A percentile compares a stretch with the other conserved stretches of the same genome.
phyloP scores from a whole-genome alignment of 30 jellyfish, hydroid and myxozoan genomes.

The Morbakka virulenta region DNA sequence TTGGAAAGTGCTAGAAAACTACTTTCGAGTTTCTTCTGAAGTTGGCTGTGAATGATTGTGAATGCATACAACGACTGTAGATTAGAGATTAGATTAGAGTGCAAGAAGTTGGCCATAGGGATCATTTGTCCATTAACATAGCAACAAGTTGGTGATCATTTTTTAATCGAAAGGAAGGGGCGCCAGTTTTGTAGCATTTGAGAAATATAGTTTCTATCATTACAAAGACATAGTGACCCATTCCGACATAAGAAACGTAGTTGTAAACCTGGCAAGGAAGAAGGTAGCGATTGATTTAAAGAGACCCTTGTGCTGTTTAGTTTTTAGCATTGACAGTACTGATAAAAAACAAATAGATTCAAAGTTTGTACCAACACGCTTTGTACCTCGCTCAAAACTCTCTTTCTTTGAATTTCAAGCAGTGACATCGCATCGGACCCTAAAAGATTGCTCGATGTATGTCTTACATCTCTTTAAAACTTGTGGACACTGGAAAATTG shows the following conservation, averaged over 20 bases:
- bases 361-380: no score
- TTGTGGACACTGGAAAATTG: conserved; percentile 5
- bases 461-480: no score
- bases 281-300: no score
- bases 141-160: conserved; percentile 20
- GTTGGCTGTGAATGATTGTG: conserved; percentile 29
- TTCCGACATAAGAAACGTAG: conserved; percentile 50
- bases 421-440: conserved; percentile 49
- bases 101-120: conserved; percentile 70
- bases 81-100: conserved; percentile 43
- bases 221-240: conserved; percentile 44
- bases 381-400: conserved; percentile 6
- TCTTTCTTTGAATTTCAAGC: conserved; percentile 39
- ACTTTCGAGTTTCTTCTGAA: conserved; percentile 34
- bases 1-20: conserved; percentile 16
- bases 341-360: no score
- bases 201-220: conserved; percentile 14
- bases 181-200: conserved; percentile 35
- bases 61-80: conserved; percentile 37
- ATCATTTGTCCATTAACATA: conserved; percentile 35
- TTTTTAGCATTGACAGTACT: no score
- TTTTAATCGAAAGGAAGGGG: conserved; percentile 44
- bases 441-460: no score
- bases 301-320: no score
- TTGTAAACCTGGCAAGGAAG: no score